Evolutionary conservation across 2,888 invertebrate genomes (phyloP).

Genomic region (Harmothoe impar): DNA sequence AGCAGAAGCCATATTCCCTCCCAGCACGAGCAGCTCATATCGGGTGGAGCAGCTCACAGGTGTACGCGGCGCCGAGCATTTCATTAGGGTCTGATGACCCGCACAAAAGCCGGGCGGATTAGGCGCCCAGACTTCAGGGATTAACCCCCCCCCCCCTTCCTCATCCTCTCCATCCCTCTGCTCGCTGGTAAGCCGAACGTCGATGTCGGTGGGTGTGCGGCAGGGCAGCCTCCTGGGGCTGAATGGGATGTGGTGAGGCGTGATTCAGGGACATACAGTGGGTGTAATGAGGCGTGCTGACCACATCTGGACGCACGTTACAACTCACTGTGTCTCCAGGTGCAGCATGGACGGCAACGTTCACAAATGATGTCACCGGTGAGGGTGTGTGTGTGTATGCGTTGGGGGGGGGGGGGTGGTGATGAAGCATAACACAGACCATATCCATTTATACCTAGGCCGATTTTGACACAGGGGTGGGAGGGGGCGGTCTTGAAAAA

Average conservation of each 20-base stretch:
- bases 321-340: too few species aligned
- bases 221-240: background rate
- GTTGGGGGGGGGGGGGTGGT: too few species aligned
- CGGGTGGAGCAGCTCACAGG: background rate
- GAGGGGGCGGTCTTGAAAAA: too few species aligned
- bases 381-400: too few species aligned
- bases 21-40: background rate
- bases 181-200: background rate
- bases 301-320: background rate
- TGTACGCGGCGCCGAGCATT: background rate
- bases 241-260: background rate
- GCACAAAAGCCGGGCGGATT: conserved; percentile 8
- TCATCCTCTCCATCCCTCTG: background rate
- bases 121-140: conserved; percentile 10
- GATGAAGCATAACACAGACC: too few species aligned
- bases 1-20: background rate
- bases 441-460: too few species aligned
- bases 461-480: too few species aligned
- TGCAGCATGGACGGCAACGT: too few species aligned
- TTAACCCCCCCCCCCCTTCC: background rate
- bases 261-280: conserved; percentile 5
- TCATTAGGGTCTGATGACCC: conserved; percentile 11
- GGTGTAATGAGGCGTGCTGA: background rate
- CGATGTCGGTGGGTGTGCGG: background rate
- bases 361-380: too few species aligned